Conservation (phyloP, 2,888 invertebrate genomes). For the Ditula angustiorana region DNA sequence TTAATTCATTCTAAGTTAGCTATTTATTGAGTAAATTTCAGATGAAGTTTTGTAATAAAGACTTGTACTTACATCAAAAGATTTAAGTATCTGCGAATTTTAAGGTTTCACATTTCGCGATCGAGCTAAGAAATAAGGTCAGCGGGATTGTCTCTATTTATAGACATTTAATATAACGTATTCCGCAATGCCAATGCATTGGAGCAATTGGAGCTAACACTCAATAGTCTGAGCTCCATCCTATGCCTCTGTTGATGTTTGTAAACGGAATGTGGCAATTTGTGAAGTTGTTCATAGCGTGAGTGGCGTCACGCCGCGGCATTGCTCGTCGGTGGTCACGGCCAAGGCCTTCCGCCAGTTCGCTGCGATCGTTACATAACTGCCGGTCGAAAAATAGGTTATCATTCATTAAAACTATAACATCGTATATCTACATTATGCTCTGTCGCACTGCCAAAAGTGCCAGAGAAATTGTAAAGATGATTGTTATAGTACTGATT, state of each 20-base stretch:
- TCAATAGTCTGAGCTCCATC: too few relatives aligned
- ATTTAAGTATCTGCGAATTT: background rate
- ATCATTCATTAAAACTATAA: conserved; percentile 16
- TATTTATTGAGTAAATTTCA: too few relatives aligned
- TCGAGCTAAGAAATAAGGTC: background rate
- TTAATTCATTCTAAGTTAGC: too few relatives aligned
- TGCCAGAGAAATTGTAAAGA: background rate
- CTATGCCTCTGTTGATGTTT: conserved; percentile 15
- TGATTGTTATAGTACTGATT: conserved; percentile 8
- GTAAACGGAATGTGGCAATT: conserved; percentile 29
- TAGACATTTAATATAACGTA: too few relatives aligned
- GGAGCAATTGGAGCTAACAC: too few relatives aligned
- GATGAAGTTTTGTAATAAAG: too few relatives aligned
- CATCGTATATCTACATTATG: background rate
- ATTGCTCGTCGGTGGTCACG: conserved; percentile 78
- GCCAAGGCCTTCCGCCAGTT: conserved; percentile 77
- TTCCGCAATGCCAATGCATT: too few relatives aligned
- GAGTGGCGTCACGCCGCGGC: conserved; percentile 62
- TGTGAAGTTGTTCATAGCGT: conserved; percentile 32
- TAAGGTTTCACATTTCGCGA: background rate
- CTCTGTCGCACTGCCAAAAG: background rate
- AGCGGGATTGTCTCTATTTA: too few relatives aligned
- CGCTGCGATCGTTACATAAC: conserved; percentile 73
- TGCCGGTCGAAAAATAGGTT: conserved; percentile 57
- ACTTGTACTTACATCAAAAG: too few relatives aligned